Evolutionary conservation across 1,140 invertebrate genomes (phyloP).

Genomic region (Drosophila grimshawi): DNA sequence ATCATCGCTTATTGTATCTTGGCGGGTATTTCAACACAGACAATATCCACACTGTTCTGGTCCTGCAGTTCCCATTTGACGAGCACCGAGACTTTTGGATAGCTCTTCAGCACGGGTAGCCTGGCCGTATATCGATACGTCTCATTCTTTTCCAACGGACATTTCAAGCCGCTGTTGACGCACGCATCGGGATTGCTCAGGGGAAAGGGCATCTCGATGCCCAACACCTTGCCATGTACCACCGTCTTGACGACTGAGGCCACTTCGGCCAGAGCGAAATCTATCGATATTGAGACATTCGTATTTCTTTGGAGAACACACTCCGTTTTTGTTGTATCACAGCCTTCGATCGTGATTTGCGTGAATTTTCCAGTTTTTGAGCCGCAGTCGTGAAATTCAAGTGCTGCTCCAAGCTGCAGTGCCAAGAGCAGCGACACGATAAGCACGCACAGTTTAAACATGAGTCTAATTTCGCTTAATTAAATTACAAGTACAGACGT

Average conservation of each 20-base stretch:
- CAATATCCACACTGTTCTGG: conserved; percentile 86
- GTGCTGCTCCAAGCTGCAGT: conserved; percentile 38
- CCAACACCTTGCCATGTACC: conserved; percentile 89
- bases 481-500: conserved; percentile 62
- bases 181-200: conserved; percentile 89
- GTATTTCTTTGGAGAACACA: conserved; percentile 87
- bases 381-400: conserved; percentile 83
- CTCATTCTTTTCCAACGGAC: conserved; percentile 87
- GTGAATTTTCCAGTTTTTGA: conserved; percentile 86
- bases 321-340: conserved; percentile 85
- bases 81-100: conserved; percentile 88
- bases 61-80: conserved; percentile 90
- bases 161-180: conserved; percentile 87
- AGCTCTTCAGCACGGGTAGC: conserved; percentile 87
- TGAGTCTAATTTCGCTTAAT: conserved; percentile 57
- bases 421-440: conserved; percentile 53
- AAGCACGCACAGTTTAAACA: conserved; percentile 60
- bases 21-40: conserved; percentile 89
- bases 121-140: conserved; percentile 87
- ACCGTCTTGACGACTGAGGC: conserved; percentile 85
- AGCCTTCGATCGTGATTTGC: conserved; percentile 86
- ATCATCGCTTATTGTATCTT: conserved; percentile 85
- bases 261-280: conserved; percentile 85
- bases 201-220: conserved; percentile 89
- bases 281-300: conserved; percentile 87